These are phyloP conservation scores for Drosophila recens DNA, from an alignment of 2,888 invertebrate species.

Conservation along the genomic window DNA sequence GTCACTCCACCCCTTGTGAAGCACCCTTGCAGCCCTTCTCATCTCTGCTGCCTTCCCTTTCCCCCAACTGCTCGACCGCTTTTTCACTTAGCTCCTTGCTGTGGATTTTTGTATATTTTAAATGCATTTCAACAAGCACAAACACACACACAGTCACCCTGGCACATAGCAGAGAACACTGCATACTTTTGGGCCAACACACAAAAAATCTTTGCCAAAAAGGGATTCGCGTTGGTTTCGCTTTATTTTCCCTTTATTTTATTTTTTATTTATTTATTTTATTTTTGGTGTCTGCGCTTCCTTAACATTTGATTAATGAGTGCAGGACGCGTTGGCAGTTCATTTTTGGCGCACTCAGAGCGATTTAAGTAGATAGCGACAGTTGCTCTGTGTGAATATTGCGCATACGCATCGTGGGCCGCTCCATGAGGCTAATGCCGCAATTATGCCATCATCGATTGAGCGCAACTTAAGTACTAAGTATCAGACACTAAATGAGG, in stretches of 20 bases:
- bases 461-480: conserved; percentile 15
- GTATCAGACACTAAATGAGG: conserved; percentile 15
- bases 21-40: conserved; percentile 18
- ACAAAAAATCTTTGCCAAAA: conserved; percentile 63
- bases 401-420: conserved; percentile 66
- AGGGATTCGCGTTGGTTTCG: conserved; percentile 36
- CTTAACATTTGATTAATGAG: conserved; percentile 80
- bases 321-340: conserved; percentile 71
- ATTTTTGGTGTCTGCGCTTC: conserved; percentile 59
- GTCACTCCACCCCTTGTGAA: neutral
- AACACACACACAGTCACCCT: conserved; percentile 24
- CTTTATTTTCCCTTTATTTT: conserved; percentile 12
- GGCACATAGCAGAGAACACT: conserved; percentile 39
- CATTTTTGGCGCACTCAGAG: conserved; percentile 61
- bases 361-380: conserved; percentile 34
- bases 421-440: conserved; percentile 21
- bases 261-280: conserved; percentile 7
- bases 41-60: conserved; percentile 2
- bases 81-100: conserved; percentile 75
- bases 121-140: conserved; percentile 77
- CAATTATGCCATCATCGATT: conserved; percentile 61
- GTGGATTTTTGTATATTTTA: conserved; percentile 76
- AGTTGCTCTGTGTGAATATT: conserved; percentile 47
- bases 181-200: conserved; percentile 55
- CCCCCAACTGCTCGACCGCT: conserved; percentile 39